Base-by-base conservation (phyloP, 2,113 vertebrate genomes). In the Eclectus roratus region DNA sequence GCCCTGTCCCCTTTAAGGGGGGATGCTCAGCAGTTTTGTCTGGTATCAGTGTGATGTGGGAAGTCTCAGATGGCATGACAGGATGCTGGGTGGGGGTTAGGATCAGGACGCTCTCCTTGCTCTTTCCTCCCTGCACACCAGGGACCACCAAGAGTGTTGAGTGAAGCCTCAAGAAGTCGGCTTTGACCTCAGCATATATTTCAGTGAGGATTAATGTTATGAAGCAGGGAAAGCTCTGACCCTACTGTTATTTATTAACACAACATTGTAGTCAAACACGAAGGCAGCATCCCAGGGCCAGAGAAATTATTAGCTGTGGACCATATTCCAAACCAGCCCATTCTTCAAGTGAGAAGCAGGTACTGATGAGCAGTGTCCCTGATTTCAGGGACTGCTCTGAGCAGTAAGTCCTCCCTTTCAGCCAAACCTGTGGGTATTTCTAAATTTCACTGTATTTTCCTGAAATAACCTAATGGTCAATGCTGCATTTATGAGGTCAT, bases 111-210 rank as follows among this genome's bases (percentile, higher is more conserved):
- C 8, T 73, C 21, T 44, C 23, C 13, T 56, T 2, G 0, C 39
- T 47, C 7, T 91, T 37, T 63, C 11, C n/a, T 70, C 15, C 9
- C 46, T 39, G 53, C 3, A 2, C 33, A 7, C 55, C 17, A 8
- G 64, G n/a, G 25, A 47, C 50, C 15, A 6, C 17, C 10, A 16
- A 24, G 13, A n/a, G 1, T 27, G 33, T 29, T 29, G 33, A 20
- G 31, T 8, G 37, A 5, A 81, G 33, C 17, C 61, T 43, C 53
- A 15, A 12, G 24, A 44, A 9, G 9, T 4, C 13, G 50, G 3
- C 55, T 58, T 37, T 63, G 65, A n/a, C 43, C 66, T 60, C 0
- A 0, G 13, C 2, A 0, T 9, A 2, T 20, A 0, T 25, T 72
- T 39, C 15, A 28, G 1, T 31, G 49, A 37, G 33, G 35, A 17